Conservation (phyloP, 2,888 invertebrate genomes). For the Chloromyia formosa region DNA sequence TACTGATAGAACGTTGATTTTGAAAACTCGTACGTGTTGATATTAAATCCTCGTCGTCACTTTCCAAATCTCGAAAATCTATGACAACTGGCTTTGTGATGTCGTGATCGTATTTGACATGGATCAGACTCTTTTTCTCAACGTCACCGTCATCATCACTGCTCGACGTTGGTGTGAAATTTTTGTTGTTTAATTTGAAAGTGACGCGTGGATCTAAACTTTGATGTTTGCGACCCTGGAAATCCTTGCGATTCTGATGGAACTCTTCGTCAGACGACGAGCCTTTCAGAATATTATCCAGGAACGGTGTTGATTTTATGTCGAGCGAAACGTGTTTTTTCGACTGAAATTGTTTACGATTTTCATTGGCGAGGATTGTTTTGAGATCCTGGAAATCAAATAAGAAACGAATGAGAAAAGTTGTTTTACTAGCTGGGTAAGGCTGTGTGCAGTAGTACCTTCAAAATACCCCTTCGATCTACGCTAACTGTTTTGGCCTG, state of each 20-base stretch:
- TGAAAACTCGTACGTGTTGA: slow-evolving; percentile 70
- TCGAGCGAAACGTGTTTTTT: slow-evolving; percentile 64
- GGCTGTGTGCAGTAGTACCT: slow-evolving; percentile 55
- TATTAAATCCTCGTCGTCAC: slow-evolving; percentile 66
- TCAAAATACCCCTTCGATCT: slow-evolving; percentile 64
- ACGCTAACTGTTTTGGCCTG: slow-evolving; percentile 63
- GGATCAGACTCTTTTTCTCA: slow-evolving; percentile 62
- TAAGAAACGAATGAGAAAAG: background rate
- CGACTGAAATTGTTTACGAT: slow-evolving; percentile 63
- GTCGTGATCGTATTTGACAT: slow-evolving; percentile 59
- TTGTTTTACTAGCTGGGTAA: background rate
- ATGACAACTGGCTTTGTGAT: slow-evolving; percentile 64
- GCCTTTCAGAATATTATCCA: slow-evolving; percentile 63
- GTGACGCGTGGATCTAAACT: slow-evolving; percentile 64
- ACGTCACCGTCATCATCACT: slow-evolving; percentile 61
- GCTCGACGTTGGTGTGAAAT: slow-evolving; percentile 61
- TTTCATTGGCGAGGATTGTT: slow-evolving; percentile 61
- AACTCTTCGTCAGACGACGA: slow-evolving; percentile 64
- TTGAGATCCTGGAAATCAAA: slow-evolving; percentile 57
- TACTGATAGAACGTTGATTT: slow-evolving; percentile 70
- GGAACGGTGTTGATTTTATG: slow-evolving; percentile 61
- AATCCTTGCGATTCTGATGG: slow-evolving; percentile 61
- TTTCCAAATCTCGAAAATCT: slow-evolving; percentile 60
- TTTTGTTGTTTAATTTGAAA: slow-evolving; percentile 63
- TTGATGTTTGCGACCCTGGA: slow-evolving; percentile 64